Evolutionary conservation across 1,140 invertebrate genomes (phyloP), one percentile per base, ranked within the genome.

Genomic region (Radopholus similis): DNA sequence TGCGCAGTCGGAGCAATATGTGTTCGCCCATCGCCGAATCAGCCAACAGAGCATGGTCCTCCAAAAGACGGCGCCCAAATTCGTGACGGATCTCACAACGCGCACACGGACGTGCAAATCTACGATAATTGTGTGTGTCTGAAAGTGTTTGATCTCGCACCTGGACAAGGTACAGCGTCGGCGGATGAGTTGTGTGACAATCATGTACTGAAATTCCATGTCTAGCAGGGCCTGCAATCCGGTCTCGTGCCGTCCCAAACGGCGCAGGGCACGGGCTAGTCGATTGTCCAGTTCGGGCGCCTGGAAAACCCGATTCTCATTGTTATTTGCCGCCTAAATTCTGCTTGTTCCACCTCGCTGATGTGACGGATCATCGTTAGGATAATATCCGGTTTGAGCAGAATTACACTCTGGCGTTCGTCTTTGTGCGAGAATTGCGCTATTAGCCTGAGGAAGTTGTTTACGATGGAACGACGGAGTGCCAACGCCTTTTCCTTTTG

Each of bases 141-240:
- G 26, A 34, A 67, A 66, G 21, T 3, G 2, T 65, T 37, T 47
- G 2, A 47, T 60, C 30, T 59, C 28, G 2, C 13, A 65, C 63
- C 60, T 65, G 28, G 53, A 30, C 15, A 65, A 32, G 18, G 64
- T 37, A 23, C 66, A 68, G 26, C 34, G n/a, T 32, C 66, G 35
- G n/a, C 62, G 35, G 47, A 68, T 51, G 5, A 68, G 40, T 26
- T 42, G 60, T 15, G 21, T 21, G 21, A 68, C 54, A 13, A 68
- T 54, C 26, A 68, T 44, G 26, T 51, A 49, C 6, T 66, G 56
- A 49, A 68, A 68, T 35, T 68, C 37, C 66, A 68, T 68, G 4
- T 68, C 66, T 32, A 68, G 66, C 64, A 68, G 32, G 4, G 40
- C 23, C 35, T 68, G 66, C 32, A 68, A 49, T 13, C 64, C 51